These are phyloP conservation scores for Delia radicum DNA, from an alignment of 1,140 invertebrate species.

Conservation along the genomic window DNA sequence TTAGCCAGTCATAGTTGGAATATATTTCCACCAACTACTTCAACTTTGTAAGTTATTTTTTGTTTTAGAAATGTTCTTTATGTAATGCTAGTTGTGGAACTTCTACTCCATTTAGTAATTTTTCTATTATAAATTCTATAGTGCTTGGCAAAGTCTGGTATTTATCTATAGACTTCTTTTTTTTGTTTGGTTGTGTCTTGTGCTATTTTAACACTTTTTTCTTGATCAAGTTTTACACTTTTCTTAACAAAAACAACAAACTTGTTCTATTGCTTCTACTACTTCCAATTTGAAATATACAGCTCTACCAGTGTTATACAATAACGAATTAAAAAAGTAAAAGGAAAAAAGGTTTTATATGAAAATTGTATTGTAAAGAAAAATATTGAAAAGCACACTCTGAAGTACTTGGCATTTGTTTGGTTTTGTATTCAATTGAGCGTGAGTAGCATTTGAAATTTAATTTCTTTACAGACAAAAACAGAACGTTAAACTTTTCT, in stretches of 20 bases:
- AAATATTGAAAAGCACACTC: neutral
- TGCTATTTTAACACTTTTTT: neutral
- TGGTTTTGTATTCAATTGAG: constrained; percentile 4
- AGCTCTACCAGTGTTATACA: no score
- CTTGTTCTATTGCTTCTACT: neutral
- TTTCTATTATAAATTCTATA: neutral
- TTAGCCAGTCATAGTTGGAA: neutral
- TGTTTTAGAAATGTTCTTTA: neutral
- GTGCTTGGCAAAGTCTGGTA: neutral
- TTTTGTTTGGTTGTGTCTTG: neutral
- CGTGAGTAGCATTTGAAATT: neutral
- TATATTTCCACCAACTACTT: neutral
- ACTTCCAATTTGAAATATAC: neutral
- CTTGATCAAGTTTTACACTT: neutral
- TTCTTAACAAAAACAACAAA: neutral
- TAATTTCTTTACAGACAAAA: neutral
- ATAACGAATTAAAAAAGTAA: no score
- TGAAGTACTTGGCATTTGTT: neutral
- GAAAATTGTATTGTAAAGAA: neutral
- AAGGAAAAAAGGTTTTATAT: no score
- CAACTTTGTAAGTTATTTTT: neutral
- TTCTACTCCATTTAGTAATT: neutral
- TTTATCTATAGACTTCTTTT: neutral
- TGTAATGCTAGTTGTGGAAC: neutral
- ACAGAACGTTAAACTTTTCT: neutral